Base-by-base conservation (phyloP, 2,113 vertebrate genomes). In the Grus americana region DNA sequence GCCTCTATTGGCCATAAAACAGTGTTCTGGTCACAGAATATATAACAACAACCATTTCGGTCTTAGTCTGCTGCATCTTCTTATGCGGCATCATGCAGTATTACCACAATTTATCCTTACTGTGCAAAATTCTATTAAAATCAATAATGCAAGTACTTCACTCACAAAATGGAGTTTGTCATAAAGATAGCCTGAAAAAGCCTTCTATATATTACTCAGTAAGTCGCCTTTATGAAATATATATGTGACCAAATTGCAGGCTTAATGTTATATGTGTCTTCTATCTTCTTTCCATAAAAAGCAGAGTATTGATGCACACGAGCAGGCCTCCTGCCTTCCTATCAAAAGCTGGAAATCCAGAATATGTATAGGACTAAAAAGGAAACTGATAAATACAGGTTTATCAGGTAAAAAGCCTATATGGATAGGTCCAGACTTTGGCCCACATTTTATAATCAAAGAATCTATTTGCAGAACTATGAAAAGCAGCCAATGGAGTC, bases 111-210 rank as follows among this genome's bases (percentile, higher is more conserved):
- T 95, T 80, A 90, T 92, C 80, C 86, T 93, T 67, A 78, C 57
- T 89, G 73, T 83, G 76, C 68, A 96, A 94, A 94, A 88, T 89
- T 93, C 75, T 93, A 84, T 89, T 92, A 88, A 91, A 95, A 96
- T 95, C 88, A 96, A 92, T 94, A 96, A 93, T 93, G 95, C 72
- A 93, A 81, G 90, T 71, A 36, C 63, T 86, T 92, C 79, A 49
- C 79, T 79, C 79, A 63, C 65, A 84, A 73, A 84, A 79, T 9
- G 6, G 67, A 86, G 47, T 70, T 79, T 86, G 67, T 94, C 50
- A 8, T 88, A 90, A 94, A 93, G 86, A 67, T n/a, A 88, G 86
- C 40, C 52, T 89, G 68, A 34, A 84, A 90, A 84, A 93, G 40
- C 72, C 40, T 94, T 52, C 82, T 65, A 24, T 91, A 52, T 65